phyloP scores from a whole-genome alignment of 92 coral and sea anemone species.

The Scolanthus callimorphus region DNA sequence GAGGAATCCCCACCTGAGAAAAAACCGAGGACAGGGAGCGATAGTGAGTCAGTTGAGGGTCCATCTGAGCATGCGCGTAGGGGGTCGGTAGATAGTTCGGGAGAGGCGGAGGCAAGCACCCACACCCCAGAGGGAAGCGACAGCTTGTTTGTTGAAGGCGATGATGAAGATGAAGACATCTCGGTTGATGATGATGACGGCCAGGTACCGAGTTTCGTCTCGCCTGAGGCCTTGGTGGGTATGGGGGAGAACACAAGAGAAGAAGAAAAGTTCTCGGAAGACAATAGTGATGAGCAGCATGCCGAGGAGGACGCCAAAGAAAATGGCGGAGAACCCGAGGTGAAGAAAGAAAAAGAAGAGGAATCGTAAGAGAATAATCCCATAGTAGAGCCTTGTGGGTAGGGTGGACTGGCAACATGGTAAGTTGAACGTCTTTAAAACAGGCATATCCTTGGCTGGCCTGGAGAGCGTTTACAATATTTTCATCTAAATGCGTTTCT shows the following conservation, averaged over 20 bases:
- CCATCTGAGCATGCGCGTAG: conserved; percentile 12
- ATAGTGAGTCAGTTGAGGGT: conserved; percentile 22
- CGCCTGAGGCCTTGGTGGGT: conserved; percentile 73
- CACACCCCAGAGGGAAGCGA: conserved; percentile 55
- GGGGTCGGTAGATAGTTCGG: conserved; percentile 22
- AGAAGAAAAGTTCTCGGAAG: background rate
- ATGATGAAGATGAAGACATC: conserved; percentile 49
- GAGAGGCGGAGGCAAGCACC: conserved; percentile 25
- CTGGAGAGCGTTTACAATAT: too few species aligned
- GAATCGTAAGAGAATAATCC: too few species aligned
- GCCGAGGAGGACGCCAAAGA: conserved; percentile 3
- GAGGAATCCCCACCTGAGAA: conserved; percentile 2
- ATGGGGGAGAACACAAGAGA: conserved; percentile 27
- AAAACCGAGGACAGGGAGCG: conserved; percentile 14
- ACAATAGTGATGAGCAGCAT: background rate
- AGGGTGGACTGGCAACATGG: too few species aligned
- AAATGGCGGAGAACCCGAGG: conserved; percentile 12
- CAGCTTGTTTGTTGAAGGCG: conserved; percentile 49
- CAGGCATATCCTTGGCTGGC: too few species aligned
- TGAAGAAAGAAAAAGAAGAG: background rate
- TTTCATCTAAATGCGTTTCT: too few species aligned
- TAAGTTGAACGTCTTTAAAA: too few species aligned
- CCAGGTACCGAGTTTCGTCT: conserved; percentile 41
- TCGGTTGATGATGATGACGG: conserved; percentile 51
- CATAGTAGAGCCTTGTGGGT: too few species aligned